phyloP scores from a whole-genome alignment of 2,797 vertebrate species.

The Xenentodon cancila region DNA sequence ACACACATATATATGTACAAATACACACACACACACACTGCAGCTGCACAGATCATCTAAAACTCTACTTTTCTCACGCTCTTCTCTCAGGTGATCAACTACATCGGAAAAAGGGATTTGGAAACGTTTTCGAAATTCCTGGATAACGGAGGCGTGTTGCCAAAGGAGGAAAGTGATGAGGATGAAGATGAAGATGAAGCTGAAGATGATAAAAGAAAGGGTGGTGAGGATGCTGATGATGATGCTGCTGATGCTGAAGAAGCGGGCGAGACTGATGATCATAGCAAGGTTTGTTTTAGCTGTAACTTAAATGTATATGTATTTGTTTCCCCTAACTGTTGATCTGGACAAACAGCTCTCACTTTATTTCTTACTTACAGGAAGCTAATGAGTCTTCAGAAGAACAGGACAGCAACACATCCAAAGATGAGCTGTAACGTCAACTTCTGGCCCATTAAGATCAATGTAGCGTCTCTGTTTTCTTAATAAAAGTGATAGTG shows the following conservation, averaged over 20 bases:
- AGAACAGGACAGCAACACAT: constrained; percentile 44
- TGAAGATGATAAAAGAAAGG: not conserved
- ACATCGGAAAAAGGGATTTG: constrained; percentile 82
- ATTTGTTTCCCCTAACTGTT: not conserved
- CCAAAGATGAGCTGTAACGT: constrained; percentile 81
- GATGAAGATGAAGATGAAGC: constrained; percentile 47
- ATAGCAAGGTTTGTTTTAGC: constrained; percentile 48
- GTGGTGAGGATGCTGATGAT: too few species aligned
- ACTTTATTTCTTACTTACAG: constrained; percentile 36
- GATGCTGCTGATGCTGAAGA: constrained; percentile 2
- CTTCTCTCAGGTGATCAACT: constrained; percentile 83
- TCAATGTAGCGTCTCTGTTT: constrained; percentile 45
- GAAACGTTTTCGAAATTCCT: constrained; percentile 91
- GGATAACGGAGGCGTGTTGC: constrained; percentile 85
- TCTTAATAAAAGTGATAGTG: constrained; percentile 61
- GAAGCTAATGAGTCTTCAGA: constrained; percentile 51
- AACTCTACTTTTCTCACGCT: not conserved
- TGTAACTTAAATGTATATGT: too few species aligned
- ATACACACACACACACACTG: not conserved
- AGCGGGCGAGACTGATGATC: not conserved
- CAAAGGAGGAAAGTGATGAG: constrained; percentile 57
- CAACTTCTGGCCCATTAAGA: constrained; percentile 38
- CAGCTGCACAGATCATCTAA: not conserved
- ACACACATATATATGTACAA: not conserved
- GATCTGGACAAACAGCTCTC: not conserved